Base-by-base conservation (phyloP, 2,797 vertebrate species). In the Pangasius sanitwongsei region DNA sequence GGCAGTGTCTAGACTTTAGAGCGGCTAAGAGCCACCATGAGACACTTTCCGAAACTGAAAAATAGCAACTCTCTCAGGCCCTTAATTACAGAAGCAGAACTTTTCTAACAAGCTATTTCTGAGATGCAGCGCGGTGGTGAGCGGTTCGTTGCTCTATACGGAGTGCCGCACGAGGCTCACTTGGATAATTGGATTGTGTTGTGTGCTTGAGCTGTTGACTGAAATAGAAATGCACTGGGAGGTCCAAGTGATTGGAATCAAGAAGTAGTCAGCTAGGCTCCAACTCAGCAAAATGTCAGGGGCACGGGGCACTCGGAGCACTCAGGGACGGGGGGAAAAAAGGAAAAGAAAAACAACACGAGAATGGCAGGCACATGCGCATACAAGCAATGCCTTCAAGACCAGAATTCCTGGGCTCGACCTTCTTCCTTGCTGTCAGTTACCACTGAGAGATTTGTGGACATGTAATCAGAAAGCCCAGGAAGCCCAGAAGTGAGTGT, bases 151-250 rank as follows among this genome's bases (percentile, higher is more conserved):
- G 65, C 85, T 89, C 85, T 72, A 41, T 87, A 70, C 50, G 82
- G 75, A 85, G 90, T 83, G 87, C 90, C 83, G 75, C 70, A 86
- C 18, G 83, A 88, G 84, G 82, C 70, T 87, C 83, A 41, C 41
- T 83, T n/a, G 89, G 88, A 90, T 92, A 93, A 93, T 90, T 92
- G 91, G 92, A 96, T 95, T 96, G 94, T 91, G 94, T 95, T 96
- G 94, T 91, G 94, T 89, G 90, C 92, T 93, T 92, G 93, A 95
- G 94, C 94, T 91, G 93, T 94, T 93, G 94, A 95, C 93, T 91
- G 91, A 94, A 96, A 95, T 93, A 95, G 94, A 92, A 91, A 90
- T 89, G 67, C 53, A 44, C 89, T 81, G 83, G 91, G 87, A 87
- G 89, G 81, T 90, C 85, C 84, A 86, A 89, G 90, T 91, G 92